Evolutionary conservation across 2,113 vertebrate genomes (phyloP).

Genomic region (Peromyscus californicus): DNA sequence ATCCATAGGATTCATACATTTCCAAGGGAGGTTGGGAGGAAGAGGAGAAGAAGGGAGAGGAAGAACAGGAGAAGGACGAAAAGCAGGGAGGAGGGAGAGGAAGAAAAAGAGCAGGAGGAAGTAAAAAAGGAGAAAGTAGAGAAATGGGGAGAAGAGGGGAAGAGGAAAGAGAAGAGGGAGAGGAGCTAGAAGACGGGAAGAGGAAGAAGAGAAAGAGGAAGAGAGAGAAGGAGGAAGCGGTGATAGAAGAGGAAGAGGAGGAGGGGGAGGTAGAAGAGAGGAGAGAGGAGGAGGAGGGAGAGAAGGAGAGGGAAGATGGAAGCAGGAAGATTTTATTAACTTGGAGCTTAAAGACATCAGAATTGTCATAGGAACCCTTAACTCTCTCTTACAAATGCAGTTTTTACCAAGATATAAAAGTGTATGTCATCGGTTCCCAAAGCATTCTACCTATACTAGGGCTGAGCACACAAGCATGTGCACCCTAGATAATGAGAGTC

Average conservation of each 20-base stretch:
- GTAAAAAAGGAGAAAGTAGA: not conserved
- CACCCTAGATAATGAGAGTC: not conserved
- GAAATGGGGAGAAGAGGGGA: not conserved
- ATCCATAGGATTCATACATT: not conserved
- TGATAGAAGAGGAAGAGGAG: not conserved
- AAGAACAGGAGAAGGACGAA: not conserved
- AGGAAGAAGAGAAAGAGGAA: not conserved
- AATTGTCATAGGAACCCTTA: not conserved
- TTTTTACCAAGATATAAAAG: not conserved
- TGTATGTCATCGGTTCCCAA: not conserved
- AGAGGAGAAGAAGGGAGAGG: not conserved
- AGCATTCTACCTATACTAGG: not conserved
- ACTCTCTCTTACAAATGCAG: not conserved
- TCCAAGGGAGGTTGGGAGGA: too few species aligned
- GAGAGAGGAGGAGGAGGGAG: not conserved
- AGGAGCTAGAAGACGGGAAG: not conserved
- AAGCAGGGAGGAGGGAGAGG: not conserved
- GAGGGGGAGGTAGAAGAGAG: not conserved
- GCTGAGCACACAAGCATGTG: not conserved
- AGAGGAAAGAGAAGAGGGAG: not conserved
- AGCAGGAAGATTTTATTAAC: not conserved
- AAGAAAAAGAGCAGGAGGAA: not conserved
- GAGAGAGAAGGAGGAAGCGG: not conserved
- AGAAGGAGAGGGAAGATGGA: not conserved
- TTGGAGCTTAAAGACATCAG: not conserved